These are phyloP conservation scores for Phoenoteleia sp. DNA, from an alignment of 2,888 invertebrate genomes.

Conservation along the genomic window DNA sequence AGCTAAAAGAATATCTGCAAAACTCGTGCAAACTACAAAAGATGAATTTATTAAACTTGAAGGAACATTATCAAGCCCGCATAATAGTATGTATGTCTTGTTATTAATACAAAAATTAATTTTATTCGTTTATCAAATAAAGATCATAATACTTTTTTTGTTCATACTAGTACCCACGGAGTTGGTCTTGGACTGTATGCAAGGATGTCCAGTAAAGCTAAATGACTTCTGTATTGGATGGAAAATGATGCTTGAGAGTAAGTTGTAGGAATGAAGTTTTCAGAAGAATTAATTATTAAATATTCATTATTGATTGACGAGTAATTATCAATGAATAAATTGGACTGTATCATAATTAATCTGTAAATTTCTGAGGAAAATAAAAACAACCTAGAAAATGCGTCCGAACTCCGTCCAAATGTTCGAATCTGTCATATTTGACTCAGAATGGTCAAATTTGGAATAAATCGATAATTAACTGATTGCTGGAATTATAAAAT, in stretches of 20 bases:
- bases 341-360: too few species aligned
- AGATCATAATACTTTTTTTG: background rate
- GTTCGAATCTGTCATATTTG: too few species aligned
- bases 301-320: too few species aligned
- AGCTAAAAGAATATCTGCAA: background rate
- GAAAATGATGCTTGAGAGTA: background rate
- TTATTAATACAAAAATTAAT: background rate
- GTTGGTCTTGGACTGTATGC: background rate
- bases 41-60: constrained; percentile 8
- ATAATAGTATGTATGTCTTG: background rate
- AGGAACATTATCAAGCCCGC: background rate
- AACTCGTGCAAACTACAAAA: background rate
- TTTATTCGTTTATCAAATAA: background rate
- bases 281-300: too few species aligned
- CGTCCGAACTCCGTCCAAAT: too few species aligned
- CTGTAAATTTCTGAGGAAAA: too few species aligned
- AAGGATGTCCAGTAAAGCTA: background rate
- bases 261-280: too few species aligned
- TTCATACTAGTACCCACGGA: background rate
- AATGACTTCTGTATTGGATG: background rate
- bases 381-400: too few species aligned
- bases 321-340: too few species aligned
- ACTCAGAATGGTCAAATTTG: too few species aligned
- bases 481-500: too few species aligned
- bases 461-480: too few species aligned